These are phyloP conservation scores for Papilio xuthus DNA, from an alignment of 1,140 invertebrate genomes.

Conservation along the genomic window DNA sequence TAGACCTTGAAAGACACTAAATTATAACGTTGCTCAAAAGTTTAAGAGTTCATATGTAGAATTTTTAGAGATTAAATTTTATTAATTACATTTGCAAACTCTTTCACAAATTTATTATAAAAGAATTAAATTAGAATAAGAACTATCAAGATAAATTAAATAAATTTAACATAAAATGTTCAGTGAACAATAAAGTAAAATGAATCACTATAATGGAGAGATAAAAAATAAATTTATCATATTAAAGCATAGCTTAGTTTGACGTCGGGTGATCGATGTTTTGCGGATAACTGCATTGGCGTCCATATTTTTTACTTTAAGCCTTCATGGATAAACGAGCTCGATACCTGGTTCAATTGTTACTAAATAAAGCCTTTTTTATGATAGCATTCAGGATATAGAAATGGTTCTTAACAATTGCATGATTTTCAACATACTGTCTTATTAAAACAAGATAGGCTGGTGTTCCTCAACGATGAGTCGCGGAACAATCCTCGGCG, in stretches of 20 bases:
- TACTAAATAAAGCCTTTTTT: background rate
- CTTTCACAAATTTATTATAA: background rate
- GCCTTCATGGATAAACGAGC: conserved; percentile 33
- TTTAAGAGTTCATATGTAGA: background rate
- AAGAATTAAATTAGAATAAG: background rate
- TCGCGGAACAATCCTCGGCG: no score
- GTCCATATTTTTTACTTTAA: conserved; percentile 34
- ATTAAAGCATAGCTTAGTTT: conserved; percentile 34
- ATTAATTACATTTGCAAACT: background rate
- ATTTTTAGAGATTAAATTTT: background rate
- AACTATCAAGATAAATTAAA: conserved; percentile 3
- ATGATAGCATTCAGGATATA: background rate
- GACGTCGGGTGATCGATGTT: conserved; percentile 34
- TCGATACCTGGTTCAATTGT: background rate
- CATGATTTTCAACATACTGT: no score
- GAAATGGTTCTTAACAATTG: background rate
- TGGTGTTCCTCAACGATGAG: no score
- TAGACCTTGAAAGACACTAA: background rate
- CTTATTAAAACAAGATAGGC: no score
- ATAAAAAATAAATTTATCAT: conserved; percentile 37
- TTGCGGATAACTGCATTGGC: conserved; percentile 33
- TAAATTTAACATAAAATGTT: background rate
- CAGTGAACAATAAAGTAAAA: conserved; percentile 28
- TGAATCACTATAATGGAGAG: conserved; percentile 35
- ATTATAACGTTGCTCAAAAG: no score